Evolutionary conservation across 2,888 invertebrate genomes (phyloP), one percentile per base, ranked within the genome.

Genomic region (Drosophila antonietae): DNA sequence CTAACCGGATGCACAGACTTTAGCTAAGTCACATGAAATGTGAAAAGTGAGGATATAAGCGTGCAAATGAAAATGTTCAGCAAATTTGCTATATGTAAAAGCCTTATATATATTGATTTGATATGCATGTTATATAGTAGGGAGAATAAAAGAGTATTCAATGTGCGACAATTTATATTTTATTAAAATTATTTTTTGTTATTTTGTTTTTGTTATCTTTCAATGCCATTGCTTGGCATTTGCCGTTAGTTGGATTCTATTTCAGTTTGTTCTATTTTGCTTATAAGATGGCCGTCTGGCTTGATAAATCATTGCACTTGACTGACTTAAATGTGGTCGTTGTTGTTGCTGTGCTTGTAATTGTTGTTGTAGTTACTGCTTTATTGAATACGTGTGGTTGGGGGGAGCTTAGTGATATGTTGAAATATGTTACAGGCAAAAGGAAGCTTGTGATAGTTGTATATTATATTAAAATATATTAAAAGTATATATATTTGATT

Each of bases 241-340:
- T 85, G 64, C 73, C 64, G 72, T 70, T 71, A 44, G 65, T 61
- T 70, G 47, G 41, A 37, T 28, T 52, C 31, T 28, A 15, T 39
- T 59, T 55, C 33, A n/a, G 44, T 53, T 59, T 55, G 43, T 49
- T 56, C 31, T 67, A 51, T 64, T 73, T 68, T 39, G 61, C 33
- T 62, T 56, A 41, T 65, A 80, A 88, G 73, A 85, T 85, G 80
- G 80, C 78, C 75, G 75, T 76, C 73, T 64, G 71, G 70, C 74
- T 86, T 83, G 87, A 83, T 86, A 86, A 83, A 83, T 80, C 68
- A 31, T 73, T 86, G 84, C 82, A 83, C 82, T 84, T 81, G 84
- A 86, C 83, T 69, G 86, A 86, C 78, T 83, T 75, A 57, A 80
- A 74, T 67, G 49, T 51, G 51, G 33, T 2, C 15, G 5, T 31